Conservation (phyloP, 2,888 invertebrate genomes). For the Allygus modestus region DNA sequence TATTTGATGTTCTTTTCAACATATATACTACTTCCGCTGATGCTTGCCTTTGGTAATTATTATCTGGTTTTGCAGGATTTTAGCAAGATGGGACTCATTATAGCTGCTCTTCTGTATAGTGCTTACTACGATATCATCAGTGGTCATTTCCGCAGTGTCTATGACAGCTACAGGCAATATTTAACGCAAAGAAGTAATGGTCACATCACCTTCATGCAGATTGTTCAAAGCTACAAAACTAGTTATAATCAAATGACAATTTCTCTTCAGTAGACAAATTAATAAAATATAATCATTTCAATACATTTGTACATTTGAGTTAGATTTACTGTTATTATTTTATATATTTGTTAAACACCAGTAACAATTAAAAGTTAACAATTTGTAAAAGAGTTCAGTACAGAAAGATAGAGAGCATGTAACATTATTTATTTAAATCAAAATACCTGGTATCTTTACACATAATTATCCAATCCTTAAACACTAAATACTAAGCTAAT, state of each 20-base stretch:
- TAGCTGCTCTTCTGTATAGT: neutral
- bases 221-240: neutral
- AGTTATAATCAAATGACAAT: conserved; percentile 6
- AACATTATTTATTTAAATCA: no score
- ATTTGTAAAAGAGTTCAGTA: no score
- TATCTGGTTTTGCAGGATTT: neutral
- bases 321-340: no score
- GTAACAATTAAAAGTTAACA: no score
- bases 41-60: neutral
- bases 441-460: no score
- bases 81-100: neutral
- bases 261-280: neutral
- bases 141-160: neutral
- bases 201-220: conserved; percentile 27
- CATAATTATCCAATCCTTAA: no score
- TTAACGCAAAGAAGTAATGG: neutral
- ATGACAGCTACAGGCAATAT: neutral
- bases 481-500: no score
- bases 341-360: no score
- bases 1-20: neutral
- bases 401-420: no score
- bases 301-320: no score
- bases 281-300: no score
- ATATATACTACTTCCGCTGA: conserved; percentile 2
- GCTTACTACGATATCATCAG: conserved; percentile 17